Base-by-base conservation (phyloP, 2,888 invertebrate species). In the Tholera decimalis region DNA sequence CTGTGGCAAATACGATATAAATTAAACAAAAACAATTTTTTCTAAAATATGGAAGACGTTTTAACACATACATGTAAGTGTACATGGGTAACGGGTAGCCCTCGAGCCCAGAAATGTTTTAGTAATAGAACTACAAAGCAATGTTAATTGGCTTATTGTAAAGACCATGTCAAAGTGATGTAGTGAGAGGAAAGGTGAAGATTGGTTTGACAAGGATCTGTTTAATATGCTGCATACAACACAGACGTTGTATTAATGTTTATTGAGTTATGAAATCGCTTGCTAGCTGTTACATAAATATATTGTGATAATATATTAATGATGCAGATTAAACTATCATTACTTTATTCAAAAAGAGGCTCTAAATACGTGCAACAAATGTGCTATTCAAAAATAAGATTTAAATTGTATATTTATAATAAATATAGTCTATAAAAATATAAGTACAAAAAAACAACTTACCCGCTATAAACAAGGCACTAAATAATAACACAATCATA, bases 391-490 rank as follows among this genome's bases (percentile, higher is more conserved):
- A n/a, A n/a, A n/a, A n/a, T n/a, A n/a, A n/a, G n/a, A n/a, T n/a
- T n/a, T n/a, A n/a, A n/a, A n/a, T n/a, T n/a, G n/a, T n/a, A n/a
- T n/a, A n/a, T n/a, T n/a, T n/a, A n/a, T n/a, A n/a, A n/a, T n/a
- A n/a, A n/a, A n/a, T n/a, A n/a, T n/a, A n/a, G n/a, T n/a, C n/a
- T n/a, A n/a, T n/a, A 2, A 4, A 11, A 15, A 22, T 35, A 49
- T 46, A 3, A 28, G 1, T 3, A 8, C 1, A 33, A 56, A 43
- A 37, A 3, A 26, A 79, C 83, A 26, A 79, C 83, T 78, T 69
- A 83, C 83, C 79, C 35, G 78, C 78, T 33, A 83, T 68, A 51
- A 80, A 76, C 50, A 83, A 46, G 0, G 68, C 69, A 77, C 82
- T 67, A 24, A 83, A 39, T 13, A 82, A 26, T 9, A 77, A 28